Percentiles rank a stretch among this genome's conserved stretches.
Evolutionary conservation across 2,113 vertebrate species (phyloP).

Genomic region (Aythya baeri): DNA sequence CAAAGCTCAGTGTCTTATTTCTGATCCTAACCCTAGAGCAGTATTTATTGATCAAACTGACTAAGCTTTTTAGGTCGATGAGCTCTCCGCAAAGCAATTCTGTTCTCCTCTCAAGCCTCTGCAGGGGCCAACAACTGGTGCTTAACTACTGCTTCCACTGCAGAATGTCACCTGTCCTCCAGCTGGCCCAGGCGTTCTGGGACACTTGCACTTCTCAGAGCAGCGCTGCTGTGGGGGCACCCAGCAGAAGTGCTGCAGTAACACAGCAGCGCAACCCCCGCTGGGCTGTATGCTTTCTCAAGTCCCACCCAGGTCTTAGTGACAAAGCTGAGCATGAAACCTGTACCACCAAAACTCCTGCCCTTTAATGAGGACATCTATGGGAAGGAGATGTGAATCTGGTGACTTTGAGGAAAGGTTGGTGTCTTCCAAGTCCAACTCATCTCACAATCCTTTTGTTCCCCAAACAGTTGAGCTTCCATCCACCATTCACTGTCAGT

Average conservation of each 20-base stretch:
- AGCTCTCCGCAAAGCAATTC: constrained; percentile 48
- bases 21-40: constrained; percentile 50
- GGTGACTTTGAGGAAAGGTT: not conserved
- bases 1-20: constrained; percentile 59
- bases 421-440: not conserved
- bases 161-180: constrained; percentile 18
- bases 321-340: constrained; percentile 59
- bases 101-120: constrained; percentile 47
- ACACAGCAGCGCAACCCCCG: not conserved
- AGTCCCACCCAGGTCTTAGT: not conserved
- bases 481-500: not conserved
- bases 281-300: not conserved
- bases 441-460: not conserved
- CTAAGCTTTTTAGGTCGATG: constrained; percentile 48
- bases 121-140: constrained; percentile 59
- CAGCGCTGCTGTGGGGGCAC: not conserved
- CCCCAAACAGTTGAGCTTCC: not conserved
- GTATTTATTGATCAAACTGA: constrained; percentile 61
- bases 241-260: constrained; percentile 18
- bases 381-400: not conserved
- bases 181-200: constrained; percentile 23
- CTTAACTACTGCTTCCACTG: constrained; percentile 50
- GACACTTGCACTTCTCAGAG: constrained; percentile 9
- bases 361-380: not conserved
- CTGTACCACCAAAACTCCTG: constrained; percentile 10